Conservation (phyloP, 2,888 invertebrate species). For the Pherbina coryleti region DNA sequence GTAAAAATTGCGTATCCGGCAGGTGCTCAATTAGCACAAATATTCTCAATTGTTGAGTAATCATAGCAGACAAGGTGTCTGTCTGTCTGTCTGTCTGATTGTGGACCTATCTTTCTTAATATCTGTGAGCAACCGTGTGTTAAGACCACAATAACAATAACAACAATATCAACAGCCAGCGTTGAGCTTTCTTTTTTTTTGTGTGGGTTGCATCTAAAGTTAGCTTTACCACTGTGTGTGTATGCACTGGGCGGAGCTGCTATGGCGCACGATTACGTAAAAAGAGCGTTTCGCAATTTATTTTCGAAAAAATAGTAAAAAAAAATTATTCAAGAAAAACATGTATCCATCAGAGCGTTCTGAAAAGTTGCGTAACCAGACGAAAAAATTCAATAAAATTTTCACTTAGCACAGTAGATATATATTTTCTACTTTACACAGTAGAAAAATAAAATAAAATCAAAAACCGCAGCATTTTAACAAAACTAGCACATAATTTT, state of each 20-base stretch:
- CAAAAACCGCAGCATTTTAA: neutral
- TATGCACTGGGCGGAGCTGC: constrained; percentile 33
- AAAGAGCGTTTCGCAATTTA: neutral
- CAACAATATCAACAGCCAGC: constrained; percentile 22
- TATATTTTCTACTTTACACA: no score
- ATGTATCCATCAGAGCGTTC: neutral
- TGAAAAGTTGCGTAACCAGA: constrained; percentile 39
- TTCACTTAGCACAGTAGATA: no score
- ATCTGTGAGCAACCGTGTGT: constrained; percentile 45
- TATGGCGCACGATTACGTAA: constrained; percentile 30
- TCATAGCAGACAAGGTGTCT: constrained; percentile 2
- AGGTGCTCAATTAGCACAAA: neutral
- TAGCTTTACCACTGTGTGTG: constrained; percentile 5
- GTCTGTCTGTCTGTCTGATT: constrained; percentile 44
- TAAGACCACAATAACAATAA: neutral
- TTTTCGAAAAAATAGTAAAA: neutral
- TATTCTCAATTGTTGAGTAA: constrained; percentile 16
- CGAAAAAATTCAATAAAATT: constrained; percentile 10
- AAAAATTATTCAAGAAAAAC: constrained; percentile 28
- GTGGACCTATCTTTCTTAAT: constrained; percentile 54
- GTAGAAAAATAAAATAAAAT: neutral
- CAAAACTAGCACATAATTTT: neutral
- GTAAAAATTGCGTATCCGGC: constrained; percentile 24
- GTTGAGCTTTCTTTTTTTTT: constrained; percentile 20
- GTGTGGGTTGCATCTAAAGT: constrained; percentile 37